Percentiles rank a stretch among this genome's conserved stretches.
Conservation (phyloP, 2,888 invertebrate species). For the Allygus modestus region DNA sequence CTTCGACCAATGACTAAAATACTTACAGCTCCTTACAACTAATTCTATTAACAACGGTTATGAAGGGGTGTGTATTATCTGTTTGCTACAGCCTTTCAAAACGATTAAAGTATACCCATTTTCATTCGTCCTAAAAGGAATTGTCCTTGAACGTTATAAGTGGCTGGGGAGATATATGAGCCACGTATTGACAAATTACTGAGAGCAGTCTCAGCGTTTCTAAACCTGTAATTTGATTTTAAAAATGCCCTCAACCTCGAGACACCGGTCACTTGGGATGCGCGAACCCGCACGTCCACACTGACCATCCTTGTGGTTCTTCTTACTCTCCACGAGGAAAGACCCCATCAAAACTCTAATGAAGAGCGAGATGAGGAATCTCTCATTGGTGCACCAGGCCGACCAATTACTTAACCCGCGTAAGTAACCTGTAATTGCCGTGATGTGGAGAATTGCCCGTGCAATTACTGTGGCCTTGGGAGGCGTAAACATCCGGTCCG, state of each 20-base stretch:
- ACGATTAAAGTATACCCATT: too few species aligned
- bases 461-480: conserved; percentile 28
- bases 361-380: background rate
- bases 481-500: conserved; percentile 45
- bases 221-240: background rate
- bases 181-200: background rate
- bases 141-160: too few species aligned
- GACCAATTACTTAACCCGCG: conserved; percentile 4
- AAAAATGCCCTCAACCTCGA: background rate
- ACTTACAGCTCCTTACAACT: too few species aligned
- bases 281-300: background rate
- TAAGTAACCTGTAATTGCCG: conserved; percentile 11
- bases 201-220: background rate
- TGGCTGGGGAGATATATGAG: background rate
- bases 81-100: too few species aligned
- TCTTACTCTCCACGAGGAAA: background rate
- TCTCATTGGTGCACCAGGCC: conserved; percentile 18
- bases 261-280: background rate
- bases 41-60: too few species aligned
- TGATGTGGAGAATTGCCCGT: conserved; percentile 22
- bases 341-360: conserved; percentile 22
- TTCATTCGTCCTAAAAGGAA: too few species aligned
- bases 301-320: background rate
- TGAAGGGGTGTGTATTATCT: too few species aligned
- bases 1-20: too few species aligned